Base-by-base conservation (phyloP, 2,888 invertebrate species). In the Apotomis betuletana region DNA sequence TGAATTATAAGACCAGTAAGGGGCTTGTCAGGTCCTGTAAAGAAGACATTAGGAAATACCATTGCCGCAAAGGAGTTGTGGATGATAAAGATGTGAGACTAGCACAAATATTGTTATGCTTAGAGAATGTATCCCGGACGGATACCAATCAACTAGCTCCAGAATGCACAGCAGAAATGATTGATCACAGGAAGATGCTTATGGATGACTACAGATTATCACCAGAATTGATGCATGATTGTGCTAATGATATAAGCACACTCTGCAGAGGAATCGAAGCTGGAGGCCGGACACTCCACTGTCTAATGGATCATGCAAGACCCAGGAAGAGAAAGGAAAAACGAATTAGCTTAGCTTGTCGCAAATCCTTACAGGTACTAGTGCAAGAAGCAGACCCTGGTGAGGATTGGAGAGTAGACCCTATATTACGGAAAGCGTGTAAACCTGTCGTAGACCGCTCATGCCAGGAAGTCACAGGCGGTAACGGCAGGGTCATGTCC, bases 331-430 rank as follows among this genome's bases (percentile, higher is more conserved):
- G 94, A 79, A 95, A 94, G 80, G 95, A 95, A 8, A 94, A 95
- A 80, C 92, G 96, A 76, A 95, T 98, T 44, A 95, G 96, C 51
- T 86, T 94, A 15, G 90, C 93, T 64, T 98, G 98, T 81, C 95
- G 96, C 85, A 94, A 96, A 84, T 96, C 97, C 67, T 87, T 99
- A 74, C 97, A 98, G 88, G 92, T 94, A 52, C 90, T 99, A 58
- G 94, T 99, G 3, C 96, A 97, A 89, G 96, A 97, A 81, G 96
- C 97, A 5, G 98, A 99, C 88, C 96, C 96, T n/a, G 99, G 97
- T 0, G 97, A 98, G 89, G 98, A 99, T 90, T 98, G 98, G 97
- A 95, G 97, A 79, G 97, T 99, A 0, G 99, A 99, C 91, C 98
- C 98, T 0, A 96, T 98, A 55, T 90, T 99, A 65, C 95, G 96